These are phyloP conservation scores for Caenorhabditis sulstoni DNA, from an alignment of 2,888 invertebrate species.

Conservation along the genomic window DNA sequence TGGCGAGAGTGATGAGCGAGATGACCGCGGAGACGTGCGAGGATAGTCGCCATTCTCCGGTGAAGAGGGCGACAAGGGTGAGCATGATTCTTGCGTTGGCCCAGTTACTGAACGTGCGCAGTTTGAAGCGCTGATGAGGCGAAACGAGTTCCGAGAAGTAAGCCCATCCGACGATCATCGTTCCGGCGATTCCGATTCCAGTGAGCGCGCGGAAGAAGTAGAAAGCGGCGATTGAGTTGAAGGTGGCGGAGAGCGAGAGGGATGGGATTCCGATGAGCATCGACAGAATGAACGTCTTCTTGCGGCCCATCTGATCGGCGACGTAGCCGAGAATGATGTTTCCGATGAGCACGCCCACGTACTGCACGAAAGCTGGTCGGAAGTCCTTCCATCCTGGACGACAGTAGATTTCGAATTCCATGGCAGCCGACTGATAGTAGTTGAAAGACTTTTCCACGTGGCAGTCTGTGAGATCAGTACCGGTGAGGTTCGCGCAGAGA, in stretches of 20 bases:
- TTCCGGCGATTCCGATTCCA: constrained; percentile 68
- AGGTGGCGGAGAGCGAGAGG: constrained; percentile 60
- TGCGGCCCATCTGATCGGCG: constrained; percentile 64
- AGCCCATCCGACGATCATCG: constrained; percentile 70
- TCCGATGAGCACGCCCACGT: constrained; percentile 68
- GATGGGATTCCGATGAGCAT: constrained; percentile 66
- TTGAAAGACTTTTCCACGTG: constrained; percentile 54
- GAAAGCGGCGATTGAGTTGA: constrained; percentile 63
- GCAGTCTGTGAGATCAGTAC: constrained; percentile 51
- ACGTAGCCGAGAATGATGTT: constrained; percentile 67
- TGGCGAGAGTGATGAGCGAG: constrained; percentile 61
- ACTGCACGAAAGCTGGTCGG: constrained; percentile 70
- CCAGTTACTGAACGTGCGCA: constrained; percentile 70
- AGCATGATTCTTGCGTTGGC: constrained; percentile 69
- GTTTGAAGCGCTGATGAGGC: constrained; percentile 66
- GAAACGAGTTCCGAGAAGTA: constrained; percentile 70
- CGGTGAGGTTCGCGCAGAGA: constrained; percentile 54
- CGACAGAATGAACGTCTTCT: constrained; percentile 67
- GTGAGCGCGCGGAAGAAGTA: constrained; percentile 67
- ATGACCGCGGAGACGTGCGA: constrained; percentile 67
- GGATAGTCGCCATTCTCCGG: constrained; percentile 67
- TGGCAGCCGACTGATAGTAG: constrained; percentile 67
- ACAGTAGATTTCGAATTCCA: constrained; percentile 67
- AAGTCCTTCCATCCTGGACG: constrained; percentile 65
- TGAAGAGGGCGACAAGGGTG: constrained; percentile 66